These are phyloP conservation scores for Acanthosepion esculentum DNA, from an alignment of 2,888 invertebrate genomes.

Conservation along the genomic window DNA sequence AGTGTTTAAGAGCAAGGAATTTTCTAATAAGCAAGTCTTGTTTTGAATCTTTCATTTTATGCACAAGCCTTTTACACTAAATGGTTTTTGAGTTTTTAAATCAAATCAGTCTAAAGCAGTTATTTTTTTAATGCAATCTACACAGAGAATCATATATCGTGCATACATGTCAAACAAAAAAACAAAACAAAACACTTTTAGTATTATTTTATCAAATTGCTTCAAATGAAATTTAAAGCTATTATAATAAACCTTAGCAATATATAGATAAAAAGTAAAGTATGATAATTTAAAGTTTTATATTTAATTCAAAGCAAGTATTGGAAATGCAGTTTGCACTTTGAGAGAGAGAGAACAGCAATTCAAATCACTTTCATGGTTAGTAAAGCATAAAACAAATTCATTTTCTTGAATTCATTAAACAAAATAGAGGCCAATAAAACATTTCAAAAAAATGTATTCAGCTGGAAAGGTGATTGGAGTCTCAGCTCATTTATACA, in stretches of 20 bases:
- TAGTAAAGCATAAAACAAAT: too few species aligned
- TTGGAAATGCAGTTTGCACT: background rate
- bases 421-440: too few species aligned
- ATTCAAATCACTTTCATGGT: too few species aligned
- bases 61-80: background rate
- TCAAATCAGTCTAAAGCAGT: background rate
- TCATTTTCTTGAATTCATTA: too few species aligned
- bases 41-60: background rate
- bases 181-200: too few species aligned
- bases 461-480: too few species aligned
- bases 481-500: too few species aligned
- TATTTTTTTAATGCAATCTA: background rate
- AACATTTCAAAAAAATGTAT: too few species aligned
- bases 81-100: background rate
- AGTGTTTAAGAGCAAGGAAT: background rate
- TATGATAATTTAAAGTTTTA: background rate
- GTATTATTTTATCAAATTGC: too few species aligned
- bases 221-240: background rate
- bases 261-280: background rate
- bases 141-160: background rate
- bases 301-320: background rate
- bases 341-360: background rate
- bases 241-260: background rate
- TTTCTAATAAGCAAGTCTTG: background rate
- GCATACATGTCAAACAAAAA: too few species aligned